Evolutionary conservation across 2,888 invertebrate genomes (phyloP).

Genomic region (Synergus gifuensis): DNA sequence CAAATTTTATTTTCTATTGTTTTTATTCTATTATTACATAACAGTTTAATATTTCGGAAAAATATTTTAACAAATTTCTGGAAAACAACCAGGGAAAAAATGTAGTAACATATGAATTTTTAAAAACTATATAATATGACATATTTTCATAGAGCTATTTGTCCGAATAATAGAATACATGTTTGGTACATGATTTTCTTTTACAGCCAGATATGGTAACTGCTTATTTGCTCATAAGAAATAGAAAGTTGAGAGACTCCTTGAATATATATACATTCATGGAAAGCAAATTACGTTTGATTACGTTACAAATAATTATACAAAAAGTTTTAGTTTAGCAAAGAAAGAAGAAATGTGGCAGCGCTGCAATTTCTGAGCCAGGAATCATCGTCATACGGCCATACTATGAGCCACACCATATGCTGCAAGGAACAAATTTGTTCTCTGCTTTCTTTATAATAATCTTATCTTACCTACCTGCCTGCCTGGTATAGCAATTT

Average conservation of each 20-base stretch:
- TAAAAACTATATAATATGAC: too few species aligned
- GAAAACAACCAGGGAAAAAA: too few species aligned
- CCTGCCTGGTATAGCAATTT: too few species aligned
- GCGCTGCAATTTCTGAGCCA: not conserved
- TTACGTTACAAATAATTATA: too few species aligned
- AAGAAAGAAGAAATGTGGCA: conserved; percentile 8
- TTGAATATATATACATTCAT: not conserved
- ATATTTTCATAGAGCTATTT: too few species aligned
- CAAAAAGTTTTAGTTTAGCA: not conserved
- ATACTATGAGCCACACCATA: too few species aligned
- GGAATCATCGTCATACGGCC: too few species aligned
- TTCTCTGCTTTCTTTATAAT: too few species aligned
- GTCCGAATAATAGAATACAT: too few species aligned
- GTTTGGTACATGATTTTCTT: not conserved
- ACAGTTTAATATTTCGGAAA: not conserved
- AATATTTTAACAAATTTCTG: not conserved
- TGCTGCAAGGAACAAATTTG: too few species aligned
- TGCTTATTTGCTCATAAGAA: conserved; percentile 2
- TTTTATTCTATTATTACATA: not conserved
- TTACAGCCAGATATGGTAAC: not conserved
- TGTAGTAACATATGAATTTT: too few species aligned
- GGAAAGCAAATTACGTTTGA: not conserved
- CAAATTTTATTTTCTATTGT: not conserved
- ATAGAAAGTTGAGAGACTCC: not conserved
- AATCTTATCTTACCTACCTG: too few species aligned